Base-by-base conservation (phyloP, 2,113 vertebrate genomes). In the Proterorhinus semilunaris region DNA sequence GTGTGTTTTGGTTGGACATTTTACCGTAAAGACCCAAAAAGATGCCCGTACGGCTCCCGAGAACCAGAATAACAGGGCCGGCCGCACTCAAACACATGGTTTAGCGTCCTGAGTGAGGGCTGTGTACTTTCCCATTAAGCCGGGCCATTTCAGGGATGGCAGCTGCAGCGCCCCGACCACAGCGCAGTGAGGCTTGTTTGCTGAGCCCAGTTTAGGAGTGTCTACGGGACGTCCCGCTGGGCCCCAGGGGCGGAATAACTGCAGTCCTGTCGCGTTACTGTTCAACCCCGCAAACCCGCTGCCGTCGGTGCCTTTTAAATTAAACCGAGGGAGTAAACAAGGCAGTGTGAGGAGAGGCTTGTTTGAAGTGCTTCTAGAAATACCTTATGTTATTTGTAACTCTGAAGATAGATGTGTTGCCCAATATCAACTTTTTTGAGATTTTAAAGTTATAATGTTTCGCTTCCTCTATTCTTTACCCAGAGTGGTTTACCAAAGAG, bases 171-270 rank as follows among this genome's bases (percentile, higher is more conserved):
- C 81, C 82, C 77, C 58, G 62, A 79, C 73, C 64, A 62, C 71
- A 79, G 84, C 88, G 13, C 88, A 88, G 75, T 76, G 79, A 64
- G 79, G 83, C 61, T 36, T 87, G 80, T 86, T 86, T 85, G 74
- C 74, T 45, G 65, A 81, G 85, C 77, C 85, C 85, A 73, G 74
- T 90, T 88, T 90, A 82, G 85, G 63, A 50, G 67, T 74, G 82
- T 81, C 77, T 82, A 66, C n/a, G 54, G 58, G 27, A 62, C 79
- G 12, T 69, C 66, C 69, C 61, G 48, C 53, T 6, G 36, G 77
- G 68, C 71, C 75, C 64, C 67, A 36, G 27, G 54, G 55, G 49
- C 54, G 66, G 62, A 82, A 71, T 53, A 77, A 68, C 12, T 58
- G 61, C 58, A 72, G 48, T 46, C 46, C 74, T 42, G 4, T 74